Evolutionary conservation across 2,888 invertebrate genomes (phyloP).

Genomic region (Pristionchus exspectatus): DNA sequence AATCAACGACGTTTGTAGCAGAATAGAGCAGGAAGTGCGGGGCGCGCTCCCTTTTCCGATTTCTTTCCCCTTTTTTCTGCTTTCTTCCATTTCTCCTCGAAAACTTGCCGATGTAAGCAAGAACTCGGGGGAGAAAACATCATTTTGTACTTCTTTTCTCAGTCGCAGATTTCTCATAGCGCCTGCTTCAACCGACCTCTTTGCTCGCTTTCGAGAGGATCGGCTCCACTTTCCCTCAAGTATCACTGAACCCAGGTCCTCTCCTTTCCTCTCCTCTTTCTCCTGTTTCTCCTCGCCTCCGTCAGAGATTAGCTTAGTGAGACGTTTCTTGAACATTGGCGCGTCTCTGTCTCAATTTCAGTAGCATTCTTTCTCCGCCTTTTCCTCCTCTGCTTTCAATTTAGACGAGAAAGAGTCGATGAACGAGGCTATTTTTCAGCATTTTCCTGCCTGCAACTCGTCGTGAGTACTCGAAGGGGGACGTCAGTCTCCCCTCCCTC

Average conservation of each 20-base stretch:
- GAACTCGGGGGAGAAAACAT: neutral
- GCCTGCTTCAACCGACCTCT: neutral
- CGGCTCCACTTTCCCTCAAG: conserved; percentile 25
- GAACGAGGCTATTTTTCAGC: neutral
- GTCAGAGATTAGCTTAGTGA: conserved; percentile 18
- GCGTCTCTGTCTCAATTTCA: conserved; percentile 18
- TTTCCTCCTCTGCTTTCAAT: neutral
- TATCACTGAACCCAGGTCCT: conserved; percentile 14
- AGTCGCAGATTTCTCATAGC: neutral
- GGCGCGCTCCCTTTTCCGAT: neutral
- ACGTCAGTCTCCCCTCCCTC: conserved; percentile 1
- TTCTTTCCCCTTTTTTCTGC: neutral
- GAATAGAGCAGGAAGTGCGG: neutral
- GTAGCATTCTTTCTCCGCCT: conserved; percentile 29
- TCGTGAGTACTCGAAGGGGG: neutral
- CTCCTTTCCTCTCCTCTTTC: neutral
- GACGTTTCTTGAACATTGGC: neutral
- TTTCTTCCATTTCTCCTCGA: neutral
- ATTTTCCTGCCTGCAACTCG: neutral
- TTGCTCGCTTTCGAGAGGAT: conserved; percentile 22
- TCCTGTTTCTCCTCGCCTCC: neutral
- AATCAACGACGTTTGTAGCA: conserved; percentile 9
- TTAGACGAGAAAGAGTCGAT: neutral
- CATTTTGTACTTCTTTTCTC: conserved; percentile 25
- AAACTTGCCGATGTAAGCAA: conserved; percentile 30